Percentiles rank a stretch among this genome's conserved stretches.
Conservation (phyloP, 2,113 vertebrate species). For the Ifrita kowaldi region DNA sequence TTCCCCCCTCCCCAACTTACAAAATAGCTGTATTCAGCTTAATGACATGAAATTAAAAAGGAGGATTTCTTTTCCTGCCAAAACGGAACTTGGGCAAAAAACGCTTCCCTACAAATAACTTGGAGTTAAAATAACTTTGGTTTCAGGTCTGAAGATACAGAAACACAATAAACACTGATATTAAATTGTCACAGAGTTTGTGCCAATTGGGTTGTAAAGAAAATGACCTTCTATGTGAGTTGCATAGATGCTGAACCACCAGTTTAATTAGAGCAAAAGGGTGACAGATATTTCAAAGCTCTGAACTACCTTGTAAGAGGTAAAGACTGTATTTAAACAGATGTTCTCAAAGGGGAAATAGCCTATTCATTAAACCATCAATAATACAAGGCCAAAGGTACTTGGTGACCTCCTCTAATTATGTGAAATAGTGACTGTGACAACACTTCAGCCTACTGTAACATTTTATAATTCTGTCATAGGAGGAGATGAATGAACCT, state of each 20-base stretch:
- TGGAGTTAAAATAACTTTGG: not conserved
- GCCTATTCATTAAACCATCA: conserved; percentile 10
- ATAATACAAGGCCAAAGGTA: conserved; percentile 16
- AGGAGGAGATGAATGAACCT: not conserved
- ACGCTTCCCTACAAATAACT: not conserved
- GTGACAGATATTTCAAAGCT: not conserved
- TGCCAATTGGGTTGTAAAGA: conserved; percentile 6
- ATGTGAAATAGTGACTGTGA: conserved; percentile 6
- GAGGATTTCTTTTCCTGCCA: conserved; percentile 5
- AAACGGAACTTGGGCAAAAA: not conserved
- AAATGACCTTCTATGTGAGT: not conserved
- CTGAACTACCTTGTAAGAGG: not conserved
- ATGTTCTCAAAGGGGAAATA: not conserved
- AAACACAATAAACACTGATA: not conserved
- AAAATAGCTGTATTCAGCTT: not conserved
- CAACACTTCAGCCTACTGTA: not conserved
- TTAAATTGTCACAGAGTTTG: conserved; percentile 13
- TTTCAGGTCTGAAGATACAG: conserved; percentile 1
- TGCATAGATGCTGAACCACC: not conserved
- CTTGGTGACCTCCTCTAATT: not conserved
- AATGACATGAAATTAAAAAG: conserved; percentile 24
- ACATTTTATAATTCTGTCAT: not conserved
- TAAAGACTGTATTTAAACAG: conserved; percentile 8
- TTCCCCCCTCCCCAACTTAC: not conserved
- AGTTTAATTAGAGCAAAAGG: not conserved